Evolutionary conservation across 2,113 vertebrate genomes (phyloP).

Genomic region (Xenotilapia longispinis): DNA sequence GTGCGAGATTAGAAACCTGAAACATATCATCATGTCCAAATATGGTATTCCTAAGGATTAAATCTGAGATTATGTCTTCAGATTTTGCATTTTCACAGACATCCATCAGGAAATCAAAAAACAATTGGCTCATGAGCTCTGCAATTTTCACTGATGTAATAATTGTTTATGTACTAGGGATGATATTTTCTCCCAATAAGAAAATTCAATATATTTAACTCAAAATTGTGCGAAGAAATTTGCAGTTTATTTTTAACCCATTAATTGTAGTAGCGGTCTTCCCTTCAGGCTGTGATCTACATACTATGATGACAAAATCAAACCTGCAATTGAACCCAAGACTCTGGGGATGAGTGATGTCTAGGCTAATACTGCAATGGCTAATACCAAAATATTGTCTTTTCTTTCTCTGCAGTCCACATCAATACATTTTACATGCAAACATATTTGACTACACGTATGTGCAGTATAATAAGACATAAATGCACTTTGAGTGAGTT

Average conservation of each 20-base stretch:
- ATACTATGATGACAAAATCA: background rate
- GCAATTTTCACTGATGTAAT: background rate
- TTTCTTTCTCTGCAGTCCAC: background rate
- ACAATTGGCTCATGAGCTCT: background rate
- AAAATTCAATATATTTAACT: background rate
- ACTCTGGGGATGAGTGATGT: background rate
- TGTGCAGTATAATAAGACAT: background rate
- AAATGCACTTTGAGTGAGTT: background rate
- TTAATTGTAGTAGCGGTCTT: background rate
- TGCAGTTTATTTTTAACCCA: background rate
- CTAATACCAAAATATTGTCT: background rate
- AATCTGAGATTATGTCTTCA: background rate
- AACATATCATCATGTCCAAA: background rate
- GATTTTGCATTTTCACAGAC: background rate
- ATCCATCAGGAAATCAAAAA: background rate
- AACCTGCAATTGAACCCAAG: background rate
- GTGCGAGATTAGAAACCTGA: background rate
- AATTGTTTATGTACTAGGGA: background rate
- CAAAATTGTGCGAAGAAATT: background rate
- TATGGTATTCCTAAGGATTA: background rate
- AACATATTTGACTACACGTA: background rate
- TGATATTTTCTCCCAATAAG: background rate
- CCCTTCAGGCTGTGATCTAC: background rate
- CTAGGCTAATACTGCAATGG: background rate
- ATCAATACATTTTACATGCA: background rate